Percentiles rank a stretch among this genome's conserved stretches.
phyloP scores from a whole-genome alignment of 2,888 invertebrate species.

The Neoscelio sp. region DNA sequence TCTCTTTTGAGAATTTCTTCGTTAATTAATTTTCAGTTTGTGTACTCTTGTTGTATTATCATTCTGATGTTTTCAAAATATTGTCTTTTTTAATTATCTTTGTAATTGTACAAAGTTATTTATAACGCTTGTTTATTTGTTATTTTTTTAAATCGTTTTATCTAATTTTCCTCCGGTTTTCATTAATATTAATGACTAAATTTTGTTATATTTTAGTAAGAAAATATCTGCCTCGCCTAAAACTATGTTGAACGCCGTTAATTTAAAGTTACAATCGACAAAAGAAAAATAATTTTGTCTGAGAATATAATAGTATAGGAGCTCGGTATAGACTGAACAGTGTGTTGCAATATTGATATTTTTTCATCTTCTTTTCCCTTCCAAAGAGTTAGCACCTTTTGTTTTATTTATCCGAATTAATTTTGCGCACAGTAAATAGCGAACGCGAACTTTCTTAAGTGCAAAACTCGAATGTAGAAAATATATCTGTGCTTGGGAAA shows the following conservation, averaged over 20 bases:
- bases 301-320: slow-evolving; percentile 30
- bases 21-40: no score
- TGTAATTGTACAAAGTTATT: no score
- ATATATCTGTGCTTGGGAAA: no score
- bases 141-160: no score
- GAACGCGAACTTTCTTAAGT: slow-evolving; percentile 9
- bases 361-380: slow-evolving; percentile 8
- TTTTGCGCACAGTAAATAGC: slow-evolving; percentile 32
- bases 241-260: neutral
- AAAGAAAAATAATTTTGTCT: neutral
- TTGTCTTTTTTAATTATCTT: neutral
- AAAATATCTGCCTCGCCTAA: no score
- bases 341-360: slow-evolving; percentile 38
- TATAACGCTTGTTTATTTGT: no score
- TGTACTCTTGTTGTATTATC: no score
- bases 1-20: no score
- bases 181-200: no score
- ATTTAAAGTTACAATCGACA: slow-evolving; percentile 13
- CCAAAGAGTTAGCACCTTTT: neutral
- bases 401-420: slow-evolving; percentile 44
- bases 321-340: slow-evolving; percentile 21
- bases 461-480: slow-evolving; percentile 29
- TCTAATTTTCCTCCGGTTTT: no score
- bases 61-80: neutral
- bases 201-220: no score